A percentile compares a stretch with the other conserved stretches of the same genome.
Evolutionary conservation across 2,797 vertebrate species (phyloP).

Genomic region (Eurystomus glaucurus): DNA sequence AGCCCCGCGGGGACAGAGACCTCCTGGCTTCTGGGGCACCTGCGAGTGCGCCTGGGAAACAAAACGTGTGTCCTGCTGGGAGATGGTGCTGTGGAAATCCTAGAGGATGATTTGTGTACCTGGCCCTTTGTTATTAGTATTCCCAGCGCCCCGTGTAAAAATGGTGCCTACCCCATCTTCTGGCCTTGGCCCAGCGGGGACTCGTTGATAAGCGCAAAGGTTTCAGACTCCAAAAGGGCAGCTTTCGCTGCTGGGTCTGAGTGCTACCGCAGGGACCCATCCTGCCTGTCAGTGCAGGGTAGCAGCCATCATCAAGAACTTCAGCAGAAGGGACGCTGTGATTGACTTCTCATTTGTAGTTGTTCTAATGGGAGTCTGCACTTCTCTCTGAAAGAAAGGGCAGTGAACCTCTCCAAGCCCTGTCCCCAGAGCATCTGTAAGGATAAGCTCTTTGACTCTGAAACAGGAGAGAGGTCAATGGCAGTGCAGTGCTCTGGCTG

Average conservation of each 20-base stretch:
- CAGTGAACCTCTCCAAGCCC: background rate
- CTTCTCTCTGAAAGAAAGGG: background rate
- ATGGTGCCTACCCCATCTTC: background rate
- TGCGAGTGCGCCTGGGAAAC: fast-evolving
- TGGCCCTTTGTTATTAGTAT: background rate
- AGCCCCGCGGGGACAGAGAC: background rate
- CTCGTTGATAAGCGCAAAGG: background rate
- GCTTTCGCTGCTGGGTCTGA: background rate
- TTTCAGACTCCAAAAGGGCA: background rate
- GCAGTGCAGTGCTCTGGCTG: background rate
- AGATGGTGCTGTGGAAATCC: background rate
- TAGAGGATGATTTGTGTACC: background rate
- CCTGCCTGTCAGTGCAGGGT: background rate
- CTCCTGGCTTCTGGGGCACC: background rate
- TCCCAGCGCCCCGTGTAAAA: fast-evolving
- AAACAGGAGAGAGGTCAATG: background rate
- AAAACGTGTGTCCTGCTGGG: fast-evolving
- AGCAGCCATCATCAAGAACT: background rate
- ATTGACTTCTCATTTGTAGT: background rate
- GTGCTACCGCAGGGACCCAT: fast-evolving
- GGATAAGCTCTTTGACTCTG: background rate
- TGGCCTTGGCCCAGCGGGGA: background rate
- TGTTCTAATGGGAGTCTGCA: background rate
- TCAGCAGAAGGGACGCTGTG: background rate
- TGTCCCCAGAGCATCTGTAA: background rate